Conservation (phyloP, 2,113 vertebrate genomes). For the Leucosticte australis region DNA sequence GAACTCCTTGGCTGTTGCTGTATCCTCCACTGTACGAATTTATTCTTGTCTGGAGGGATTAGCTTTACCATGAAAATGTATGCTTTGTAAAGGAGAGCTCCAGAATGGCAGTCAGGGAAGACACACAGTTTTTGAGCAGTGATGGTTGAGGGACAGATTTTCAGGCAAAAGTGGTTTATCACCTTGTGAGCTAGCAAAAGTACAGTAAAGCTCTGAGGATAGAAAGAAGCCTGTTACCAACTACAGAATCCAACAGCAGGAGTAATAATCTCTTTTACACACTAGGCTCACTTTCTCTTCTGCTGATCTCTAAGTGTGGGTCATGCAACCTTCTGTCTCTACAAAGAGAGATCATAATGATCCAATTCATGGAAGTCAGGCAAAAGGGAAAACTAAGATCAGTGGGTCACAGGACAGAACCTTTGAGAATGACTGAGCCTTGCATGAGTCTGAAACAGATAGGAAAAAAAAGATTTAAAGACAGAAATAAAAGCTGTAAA, state of each 20-base stretch:
- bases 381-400: not conserved
- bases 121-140: not conserved
- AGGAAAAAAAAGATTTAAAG: not conserved
- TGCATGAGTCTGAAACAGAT: not conserved
- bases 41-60: not conserved
- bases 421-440: not conserved
- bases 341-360: not conserved
- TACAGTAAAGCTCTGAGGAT: not conserved
- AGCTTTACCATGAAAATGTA: not conserved
- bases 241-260: not conserved
- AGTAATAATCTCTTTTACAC: not conserved
- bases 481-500: not conserved
- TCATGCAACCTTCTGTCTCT: not conserved
- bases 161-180: not conserved
- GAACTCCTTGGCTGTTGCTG: not conserved
- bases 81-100: not conserved
- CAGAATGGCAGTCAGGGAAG: not conserved
- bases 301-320: not conserved
- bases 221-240: not conserved
- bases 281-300: not conserved
- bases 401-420: not conserved
- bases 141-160: not conserved
- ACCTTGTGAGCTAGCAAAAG: not conserved
- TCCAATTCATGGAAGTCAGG: not conserved
- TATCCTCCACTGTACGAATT: not conserved